Evolutionary conservation across 2,113 vertebrate species (phyloP), one percentile per base, ranked within the genome.

Genomic region (Cinclus cinclus): DNA sequence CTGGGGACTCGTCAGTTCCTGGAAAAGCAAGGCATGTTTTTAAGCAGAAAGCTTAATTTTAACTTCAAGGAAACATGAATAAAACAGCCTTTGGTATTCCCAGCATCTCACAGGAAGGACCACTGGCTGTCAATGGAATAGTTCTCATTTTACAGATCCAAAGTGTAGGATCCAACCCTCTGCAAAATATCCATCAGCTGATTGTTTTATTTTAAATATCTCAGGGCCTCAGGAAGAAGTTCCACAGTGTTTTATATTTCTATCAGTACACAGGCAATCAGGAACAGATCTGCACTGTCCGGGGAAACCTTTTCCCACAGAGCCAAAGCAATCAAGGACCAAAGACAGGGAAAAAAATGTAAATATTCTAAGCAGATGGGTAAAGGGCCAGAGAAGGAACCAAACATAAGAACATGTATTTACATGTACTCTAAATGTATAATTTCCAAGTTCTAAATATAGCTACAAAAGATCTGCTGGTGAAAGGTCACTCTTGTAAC

Each of bases 1-100:
- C 99, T 2, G 99, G 99, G 92, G 99, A 99, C 98, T 99, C 99
- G 31, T 99, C 99, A 27, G 99, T 99, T 98, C 99, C 99, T 99
- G 97, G 88, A 89, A 85, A 95, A 91, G 90, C 87, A 92, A 89
- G 86, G 56, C 27, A 22, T 10, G 7, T 53, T 88, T 94, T 82
- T 89, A 91, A 96, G 62, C 25, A 85, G 75, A 77, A 95, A 74
- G 74, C 64, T 94, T 55, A 89, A 88, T 83, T 94, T 50, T 53
- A 73, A 78, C 87, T 96, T 92, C 94, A 95, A 95, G 97, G 86
- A 84, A 96, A 81, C 21, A 10, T 0, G 37, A 82, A 24, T 1
- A 91, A 53, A 74, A 83, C 58, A 37, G 74, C 33, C 28, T 30
- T 27, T 23, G n/a, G 77, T 7, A 4, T 89, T 95, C 89, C 87